Base-by-base conservation (phyloP, 2,113 vertebrate genomes). In the Cyprinus carpio region DNA sequence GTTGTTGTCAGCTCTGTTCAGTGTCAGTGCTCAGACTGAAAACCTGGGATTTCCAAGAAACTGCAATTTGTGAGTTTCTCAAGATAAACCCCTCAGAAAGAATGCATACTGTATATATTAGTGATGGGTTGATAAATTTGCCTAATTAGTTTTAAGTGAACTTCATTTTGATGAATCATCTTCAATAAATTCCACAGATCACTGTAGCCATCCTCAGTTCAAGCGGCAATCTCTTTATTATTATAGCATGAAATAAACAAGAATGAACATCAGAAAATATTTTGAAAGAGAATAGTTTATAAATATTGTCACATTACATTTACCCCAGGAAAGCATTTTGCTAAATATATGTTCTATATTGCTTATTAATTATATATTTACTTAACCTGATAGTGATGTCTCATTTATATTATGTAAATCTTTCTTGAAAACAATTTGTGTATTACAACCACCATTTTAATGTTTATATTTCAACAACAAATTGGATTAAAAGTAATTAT, bases 31-130 rank as follows among this genome's bases (percentile, higher is more conserved):
- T 56, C 16, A 29, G 8, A 20, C 13, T 76, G 49, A 2, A 56
- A 75, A 49, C 6, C 74, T 75, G 25, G 18, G 49, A 76, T 76
- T 76, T 54, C 1, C 49, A 54, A 54, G 75, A 76, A 76, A 54
- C 18, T 23, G 16, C 25, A 15, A 4, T 34, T 34, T 34, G 4
- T 51, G 25, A 51, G 25, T 25, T 16, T 3, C 74, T 75, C 25
- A 51, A 34, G 34, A 34, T 34, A 34, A 34, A 75, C n/a, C 25
- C 8, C 3, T 15, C 11, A 25, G 2, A 75, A 40, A 75, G 12
- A 46, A 25, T 40, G 6, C 37, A n/a, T 72, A 34, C 34, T 34
- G 34, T 34, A 72, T 72, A 5, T 74, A 25, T 43, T 40, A 74
- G 13, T 13, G 13, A 29, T 65, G 64, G 13, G 27, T 16, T 65